Base-by-base conservation (phyloP, 2,113 vertebrate genomes). In the Dipodomys spectabilis region DNA sequence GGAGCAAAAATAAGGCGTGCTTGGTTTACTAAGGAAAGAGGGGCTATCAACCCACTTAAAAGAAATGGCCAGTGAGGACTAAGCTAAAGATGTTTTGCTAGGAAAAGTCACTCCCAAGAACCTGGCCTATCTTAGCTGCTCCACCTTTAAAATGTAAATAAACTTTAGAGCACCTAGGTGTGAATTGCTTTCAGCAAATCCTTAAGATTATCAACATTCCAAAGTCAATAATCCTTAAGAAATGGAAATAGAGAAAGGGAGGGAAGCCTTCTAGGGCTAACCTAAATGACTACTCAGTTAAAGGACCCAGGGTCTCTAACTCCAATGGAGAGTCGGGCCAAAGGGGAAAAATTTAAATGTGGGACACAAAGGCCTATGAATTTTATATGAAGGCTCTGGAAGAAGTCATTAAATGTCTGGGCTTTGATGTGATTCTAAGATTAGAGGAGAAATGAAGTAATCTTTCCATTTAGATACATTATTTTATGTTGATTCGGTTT, bases 101-200 rank as follows among this genome's bases (percentile, higher is more conserved):
- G 16, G 71, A 32, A 2, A 28, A 79, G 71, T 39, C 49, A 27
- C 22, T 83, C 35, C 12, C 7, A 30, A 62, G 32, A 92, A 20
- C 15, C 83, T 16, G 1, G 12, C 49, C 18, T 28, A n/a, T 57
- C 57, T 6, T 9, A 86, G 53, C 32, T 78, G 15, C 22, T 27
- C 12, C 27, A 65, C 27, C 88, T 96, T n/a, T n/a, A n/a, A n/a
- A n/a, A n/a, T n/a, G n/a, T n/a, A n/a, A 39, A 39, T 39, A 39
- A 39, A 39, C 62, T 80, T 91, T 64, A 65, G 60, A n/a, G 69
- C 82, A 72, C 78, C 22, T 79, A n/a, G 72, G 77, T 93, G n/a
- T 73, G 44, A 92, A 88, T 85, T 87, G 79, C 81, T 94, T 82
- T 93, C 88, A 96, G 87, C 73, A 74, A 88, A 71, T 96, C 95